A percentile compares a stretch with the other conserved stretches of the same genome.
Conservation (phyloP, 1,140 invertebrate genomes). For the Latrodectus geometricus region DNA sequence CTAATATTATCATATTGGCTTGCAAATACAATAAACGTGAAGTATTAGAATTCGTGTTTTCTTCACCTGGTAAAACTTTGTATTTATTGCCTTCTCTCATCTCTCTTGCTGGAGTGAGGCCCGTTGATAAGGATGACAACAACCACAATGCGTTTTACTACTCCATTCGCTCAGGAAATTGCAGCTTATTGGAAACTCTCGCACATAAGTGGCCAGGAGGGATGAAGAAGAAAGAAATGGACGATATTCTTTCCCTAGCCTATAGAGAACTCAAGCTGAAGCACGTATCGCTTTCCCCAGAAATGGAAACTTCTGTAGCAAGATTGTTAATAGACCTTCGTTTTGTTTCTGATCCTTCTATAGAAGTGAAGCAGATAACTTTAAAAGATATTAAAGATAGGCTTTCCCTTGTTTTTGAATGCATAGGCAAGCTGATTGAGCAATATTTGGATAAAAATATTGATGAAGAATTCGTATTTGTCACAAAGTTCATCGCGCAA, state of each 20-base stretch:
- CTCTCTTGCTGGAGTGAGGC: neutral
- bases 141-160: constrained; percentile 46
- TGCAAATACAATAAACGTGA: constrained; percentile 17
- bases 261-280: constrained; percentile 33
- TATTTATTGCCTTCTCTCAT: neutral
- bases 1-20: constrained; percentile 7
- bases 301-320: constrained; percentile 12
- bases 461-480: neutral
- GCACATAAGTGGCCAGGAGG: constrained; percentile 3
- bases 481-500: neutral
- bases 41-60: constrained; percentile 5
- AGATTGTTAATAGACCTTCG: neutral
- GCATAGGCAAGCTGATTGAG: neutral
- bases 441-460: neutral
- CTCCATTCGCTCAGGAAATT: constrained; percentile 5
- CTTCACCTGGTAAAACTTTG: constrained; percentile 15
- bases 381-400: neutral
- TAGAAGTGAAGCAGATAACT: neutral
- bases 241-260: constrained; percentile 18
- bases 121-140: neutral
- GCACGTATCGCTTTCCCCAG: neutral
- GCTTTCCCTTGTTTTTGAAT: neutral
- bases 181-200: neutral
- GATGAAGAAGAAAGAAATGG: neutral
- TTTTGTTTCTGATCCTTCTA: constrained; percentile 4